These are phyloP conservation scores for Ictalurus furcatus DNA, from an alignment of 2,113 vertebrate genomes.

Conservation along the genomic window DNA sequence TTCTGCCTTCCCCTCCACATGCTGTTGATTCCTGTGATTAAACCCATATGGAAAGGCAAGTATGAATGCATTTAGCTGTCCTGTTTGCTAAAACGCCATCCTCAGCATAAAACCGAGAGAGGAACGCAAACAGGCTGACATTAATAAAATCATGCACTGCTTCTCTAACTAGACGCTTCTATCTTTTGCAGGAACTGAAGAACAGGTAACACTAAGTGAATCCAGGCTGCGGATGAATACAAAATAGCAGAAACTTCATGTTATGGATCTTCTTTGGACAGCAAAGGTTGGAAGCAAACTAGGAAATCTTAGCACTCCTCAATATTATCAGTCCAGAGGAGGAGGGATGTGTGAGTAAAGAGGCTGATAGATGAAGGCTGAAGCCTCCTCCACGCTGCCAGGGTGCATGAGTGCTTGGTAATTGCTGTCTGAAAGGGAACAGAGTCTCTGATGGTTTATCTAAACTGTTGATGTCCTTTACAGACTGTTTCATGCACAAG, in stretches of 20 bases:
- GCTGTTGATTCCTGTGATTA: conserved; percentile 42
- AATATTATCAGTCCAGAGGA: background rate
- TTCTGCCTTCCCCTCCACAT: conserved; percentile 31
- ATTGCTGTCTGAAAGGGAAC: conserved; percentile 22
- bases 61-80: conserved; percentile 32
- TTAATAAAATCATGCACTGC: conserved; percentile 26
- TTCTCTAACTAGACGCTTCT: background rate
- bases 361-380: conserved; percentile 24
- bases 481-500: background rate
- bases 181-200: background rate
- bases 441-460: conserved; percentile 11
- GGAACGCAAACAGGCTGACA: background rate
- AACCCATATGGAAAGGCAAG: conserved; percentile 13
- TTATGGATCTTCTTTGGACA: background rate
- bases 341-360: background rate
- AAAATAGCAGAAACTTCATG: background rate
- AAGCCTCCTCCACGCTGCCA: background rate
- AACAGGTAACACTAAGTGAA: background rate
- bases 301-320: background rate
- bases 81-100: conserved; percentile 39
- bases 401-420: background rate
- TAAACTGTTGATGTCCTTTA: background rate
- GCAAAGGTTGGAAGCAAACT: background rate
- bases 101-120: conserved; percentile 40
- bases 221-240: background rate